These are phyloP conservation scores for Vanessa cardui DNA, from an alignment of 2,888 invertebrate genomes.

Conservation along the genomic window DNA sequence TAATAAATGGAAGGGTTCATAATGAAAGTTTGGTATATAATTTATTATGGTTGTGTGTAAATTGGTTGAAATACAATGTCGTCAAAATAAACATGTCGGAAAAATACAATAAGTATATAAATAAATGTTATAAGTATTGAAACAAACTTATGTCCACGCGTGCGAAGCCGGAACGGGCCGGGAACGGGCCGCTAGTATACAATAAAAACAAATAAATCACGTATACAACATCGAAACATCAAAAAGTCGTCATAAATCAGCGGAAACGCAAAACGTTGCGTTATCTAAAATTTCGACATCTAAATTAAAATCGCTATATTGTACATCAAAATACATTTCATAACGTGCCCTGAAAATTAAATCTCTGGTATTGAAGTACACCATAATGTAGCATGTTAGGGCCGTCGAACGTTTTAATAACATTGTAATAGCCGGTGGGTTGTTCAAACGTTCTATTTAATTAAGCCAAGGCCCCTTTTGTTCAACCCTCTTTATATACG, in stretches of 20 bases:
- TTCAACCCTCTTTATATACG: constrained; percentile 55
- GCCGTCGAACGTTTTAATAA: constrained; percentile 79
- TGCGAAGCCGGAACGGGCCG: too few relatives aligned
- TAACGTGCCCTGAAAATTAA: constrained; percentile 59
- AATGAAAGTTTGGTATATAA: too few relatives aligned
- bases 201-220: constrained; percentile 9
- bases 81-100: too few relatives aligned
- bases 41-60: too few relatives aligned
- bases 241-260: constrained; percentile 2
- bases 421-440: constrained; percentile 74
- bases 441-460: constrained; percentile 73
- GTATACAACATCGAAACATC: background rate
- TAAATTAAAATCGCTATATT: constrained; percentile 9
- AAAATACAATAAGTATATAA: too few relatives aligned
- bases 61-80: too few relatives aligned
- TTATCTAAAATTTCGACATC: constrained; percentile 9
- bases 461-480: constrained; percentile 69
- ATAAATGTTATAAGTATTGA: too few relatives aligned
- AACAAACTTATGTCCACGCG: too few relatives aligned
- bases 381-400: constrained; percentile 70
- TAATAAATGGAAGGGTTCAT: too few relatives aligned
- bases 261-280: background rate
- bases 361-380: constrained; percentile 65
- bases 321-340: constrained; percentile 39
- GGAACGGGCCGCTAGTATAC: too few relatives aligned